Evolutionary conservation across 2,888 invertebrate genomes (phyloP).

Genomic region (Mantis religiosa): DNA sequence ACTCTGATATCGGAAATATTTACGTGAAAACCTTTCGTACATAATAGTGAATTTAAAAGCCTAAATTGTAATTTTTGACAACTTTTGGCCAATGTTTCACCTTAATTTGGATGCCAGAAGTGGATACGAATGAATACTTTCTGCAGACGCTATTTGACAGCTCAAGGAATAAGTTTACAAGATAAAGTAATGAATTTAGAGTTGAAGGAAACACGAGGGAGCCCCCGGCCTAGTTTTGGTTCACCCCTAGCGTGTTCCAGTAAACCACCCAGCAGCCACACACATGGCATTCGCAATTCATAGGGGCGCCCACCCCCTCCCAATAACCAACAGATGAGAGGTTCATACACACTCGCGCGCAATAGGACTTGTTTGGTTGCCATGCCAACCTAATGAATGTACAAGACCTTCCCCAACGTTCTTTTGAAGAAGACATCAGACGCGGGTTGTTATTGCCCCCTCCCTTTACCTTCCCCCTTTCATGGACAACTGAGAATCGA

Average conservation of each 20-base stretch:
- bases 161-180: too few relatives aligned
- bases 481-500: neutral
- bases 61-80: too few relatives aligned
- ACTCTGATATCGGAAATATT: too few relatives aligned
- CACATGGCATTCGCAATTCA: neutral
- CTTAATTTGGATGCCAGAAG: too few relatives aligned
- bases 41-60: too few relatives aligned
- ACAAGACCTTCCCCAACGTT: constrained; percentile 15
- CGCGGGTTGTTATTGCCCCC: neutral
- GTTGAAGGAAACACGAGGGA: too few relatives aligned
- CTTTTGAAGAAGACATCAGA: constrained; percentile 11
- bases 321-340: neutral
- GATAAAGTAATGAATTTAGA: too few relatives aligned
- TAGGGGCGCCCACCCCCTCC: neutral
- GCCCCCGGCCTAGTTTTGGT: neutral
- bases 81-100: too few relatives aligned
- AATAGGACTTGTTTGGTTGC: neutral
- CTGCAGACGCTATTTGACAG: too few relatives aligned
- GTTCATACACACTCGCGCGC: neutral
- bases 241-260: neutral
- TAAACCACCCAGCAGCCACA: neutral
- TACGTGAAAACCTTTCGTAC: too few relatives aligned
- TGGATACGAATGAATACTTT: too few relatives aligned
- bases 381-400: constrained; percentile 3
- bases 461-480: neutral